Percentiles rank a stretch among this genome's conserved stretches.
Conservation (phyloP, 2,797 vertebrate species). For the Parauchenoglanis ngamensis region DNA sequence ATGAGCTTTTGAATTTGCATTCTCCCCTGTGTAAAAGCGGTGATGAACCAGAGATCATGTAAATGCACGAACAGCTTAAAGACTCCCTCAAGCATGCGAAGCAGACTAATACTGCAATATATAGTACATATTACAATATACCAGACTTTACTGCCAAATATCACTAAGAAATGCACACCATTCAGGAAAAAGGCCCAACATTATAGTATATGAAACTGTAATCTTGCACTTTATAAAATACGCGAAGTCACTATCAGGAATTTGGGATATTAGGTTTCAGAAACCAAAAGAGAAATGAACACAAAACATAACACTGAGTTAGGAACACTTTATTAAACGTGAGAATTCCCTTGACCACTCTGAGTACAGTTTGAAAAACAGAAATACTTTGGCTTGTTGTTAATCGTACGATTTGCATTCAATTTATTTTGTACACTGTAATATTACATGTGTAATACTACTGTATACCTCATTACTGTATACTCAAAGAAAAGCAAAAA, state of each 20-base stretch:
- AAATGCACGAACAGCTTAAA: neutral
- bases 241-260: neutral
- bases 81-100: neutral
- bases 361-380: slow-evolving; percentile 64
- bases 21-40: no score
- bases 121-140: neutral
- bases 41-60: neutral
- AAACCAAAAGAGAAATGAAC: slow-evolving; percentile 65
- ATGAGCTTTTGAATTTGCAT: no score
- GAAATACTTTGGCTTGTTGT: slow-evolving; percentile 38
- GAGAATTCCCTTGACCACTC: slow-evolving; percentile 55
- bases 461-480: no score
- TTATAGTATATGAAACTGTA: neutral
- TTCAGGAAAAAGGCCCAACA: neutral
- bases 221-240: neutral
- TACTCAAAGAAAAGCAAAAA: neutral
- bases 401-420: slow-evolving; percentile 36
- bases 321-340: slow-evolving; percentile 71
- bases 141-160: slow-evolving; percentile 62
- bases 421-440: slow-evolving; percentile 36
- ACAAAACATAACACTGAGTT: slow-evolving; percentile 66
- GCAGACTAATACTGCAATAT: neutral
- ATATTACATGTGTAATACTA: neutral
- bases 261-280: slow-evolving; percentile 3
- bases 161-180: slow-evolving; percentile 56